These are phyloP conservation scores for Athene noctua DNA, from an alignment of 2,113 vertebrate genomes.

Conservation along the genomic window DNA sequence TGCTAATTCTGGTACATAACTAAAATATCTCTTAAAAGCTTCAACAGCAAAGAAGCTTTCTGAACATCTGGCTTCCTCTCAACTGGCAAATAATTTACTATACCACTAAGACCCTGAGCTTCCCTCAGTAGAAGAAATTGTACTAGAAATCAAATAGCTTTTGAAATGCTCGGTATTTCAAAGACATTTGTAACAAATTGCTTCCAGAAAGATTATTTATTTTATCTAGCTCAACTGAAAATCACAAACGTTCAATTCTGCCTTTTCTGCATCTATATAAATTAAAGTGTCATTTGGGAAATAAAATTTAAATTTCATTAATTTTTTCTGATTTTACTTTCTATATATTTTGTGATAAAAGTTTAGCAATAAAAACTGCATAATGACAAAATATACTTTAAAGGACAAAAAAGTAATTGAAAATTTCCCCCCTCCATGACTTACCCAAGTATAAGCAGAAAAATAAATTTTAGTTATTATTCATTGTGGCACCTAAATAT, in stretches of 20 bases:
- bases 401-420: not conserved
- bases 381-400: not conserved
- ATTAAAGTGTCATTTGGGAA: not conserved
- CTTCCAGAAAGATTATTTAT: not conserved
- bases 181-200: not conserved
- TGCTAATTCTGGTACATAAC: slow-evolving; percentile 6
- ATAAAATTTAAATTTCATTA: not conserved
- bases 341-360: not conserved
- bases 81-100: slow-evolving; percentile 4
- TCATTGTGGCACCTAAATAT: not conserved
- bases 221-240: not conserved
- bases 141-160: not conserved
- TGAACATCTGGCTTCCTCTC: slow-evolving; percentile 25
- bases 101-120: not conserved
- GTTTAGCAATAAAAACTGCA: not conserved
- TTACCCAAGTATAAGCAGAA: not conserved
- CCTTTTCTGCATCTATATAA: not conserved
- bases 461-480: not conserved
- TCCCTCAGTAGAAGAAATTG: not conserved
- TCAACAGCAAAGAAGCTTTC: not conserved
- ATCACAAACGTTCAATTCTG: not conserved
- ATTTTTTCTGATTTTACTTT: not conserved
- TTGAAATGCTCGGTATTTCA: not conserved
- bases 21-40: slow-evolving; percentile 2
- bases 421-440: not conserved